A percentile compares a stretch with the other conserved stretches of the same genome.
phyloP scores from a whole-genome alignment of 2,797 vertebrate genomes.

The Helarctos malayanus region DNA sequence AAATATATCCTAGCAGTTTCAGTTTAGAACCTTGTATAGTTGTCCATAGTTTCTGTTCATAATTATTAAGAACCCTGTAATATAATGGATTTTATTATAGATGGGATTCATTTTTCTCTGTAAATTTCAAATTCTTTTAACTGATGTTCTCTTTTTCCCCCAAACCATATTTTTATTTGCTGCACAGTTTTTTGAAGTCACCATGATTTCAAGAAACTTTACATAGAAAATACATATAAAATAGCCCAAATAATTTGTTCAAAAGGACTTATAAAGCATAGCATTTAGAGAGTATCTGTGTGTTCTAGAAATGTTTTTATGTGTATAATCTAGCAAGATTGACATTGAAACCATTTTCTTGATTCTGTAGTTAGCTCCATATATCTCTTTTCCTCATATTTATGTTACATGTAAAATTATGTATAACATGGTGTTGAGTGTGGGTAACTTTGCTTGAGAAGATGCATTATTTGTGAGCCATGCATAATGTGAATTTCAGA shows the following conservation, averaged over 20 bases:
- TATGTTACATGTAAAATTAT: neutral
- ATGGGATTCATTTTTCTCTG: neutral
- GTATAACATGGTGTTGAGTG: neutral
- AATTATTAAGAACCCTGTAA: neutral
- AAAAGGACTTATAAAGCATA: neutral
- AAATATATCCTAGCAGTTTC: neutral
- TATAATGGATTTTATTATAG: neutral
- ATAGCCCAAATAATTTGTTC: neutral
- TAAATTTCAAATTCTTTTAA: neutral
- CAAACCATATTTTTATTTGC: conserved; percentile 12
- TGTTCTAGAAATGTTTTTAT: conserved; percentile 7
- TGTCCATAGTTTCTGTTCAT: neutral
- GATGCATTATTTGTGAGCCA: neutral
- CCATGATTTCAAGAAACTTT: conserved; percentile 33
- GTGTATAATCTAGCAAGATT: neutral
- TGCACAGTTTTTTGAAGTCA: neutral
- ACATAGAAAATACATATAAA: neutral
- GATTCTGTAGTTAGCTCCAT: neutral
- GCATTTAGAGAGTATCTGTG: neutral
- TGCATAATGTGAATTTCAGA: neutral
- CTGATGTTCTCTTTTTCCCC: neutral
- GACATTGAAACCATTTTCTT: neutral
- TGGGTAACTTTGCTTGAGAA: neutral
- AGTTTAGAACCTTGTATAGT: neutral
- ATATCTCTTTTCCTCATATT: neutral